Conservation (phyloP, 2,113 vertebrate genomes). For the Copsychus sechellarum region DNA sequence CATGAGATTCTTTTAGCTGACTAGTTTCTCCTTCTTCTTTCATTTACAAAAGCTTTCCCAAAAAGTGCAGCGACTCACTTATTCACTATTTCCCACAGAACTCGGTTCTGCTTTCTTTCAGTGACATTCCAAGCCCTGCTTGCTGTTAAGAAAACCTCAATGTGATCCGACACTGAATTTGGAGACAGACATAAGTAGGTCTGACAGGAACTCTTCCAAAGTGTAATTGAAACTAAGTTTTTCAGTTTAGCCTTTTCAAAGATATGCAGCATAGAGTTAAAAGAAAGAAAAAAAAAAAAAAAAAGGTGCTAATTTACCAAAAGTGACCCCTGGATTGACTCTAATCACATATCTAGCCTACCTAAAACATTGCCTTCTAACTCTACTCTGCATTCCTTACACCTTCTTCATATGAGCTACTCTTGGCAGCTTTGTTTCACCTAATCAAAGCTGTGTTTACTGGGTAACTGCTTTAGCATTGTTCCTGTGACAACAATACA, state of each 20-base stretch:
- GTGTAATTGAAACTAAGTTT: not conserved
- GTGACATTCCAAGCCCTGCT: not conserved
- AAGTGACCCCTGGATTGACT: not conserved
- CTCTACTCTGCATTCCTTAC: not conserved
- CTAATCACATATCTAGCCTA: not conserved
- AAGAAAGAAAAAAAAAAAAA: not conserved
- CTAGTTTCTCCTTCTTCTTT: not conserved
- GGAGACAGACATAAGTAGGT: rapidly evolving
- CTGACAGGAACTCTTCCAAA: not conserved
- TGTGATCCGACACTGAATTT: not conserved
- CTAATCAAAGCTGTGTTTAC: not conserved
- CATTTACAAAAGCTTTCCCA: not conserved
- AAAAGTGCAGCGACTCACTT: not conserved
- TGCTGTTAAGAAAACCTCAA: not conserved
- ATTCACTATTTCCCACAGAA: not conserved
- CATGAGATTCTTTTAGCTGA: not conserved
- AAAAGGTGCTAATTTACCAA: not conserved
- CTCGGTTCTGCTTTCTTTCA: not conserved
- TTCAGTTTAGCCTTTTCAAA: not conserved
- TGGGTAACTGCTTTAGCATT: not conserved
- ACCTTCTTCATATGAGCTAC: not conserved
- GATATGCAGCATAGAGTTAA: not conserved
- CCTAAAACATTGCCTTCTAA: not conserved
- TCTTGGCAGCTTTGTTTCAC: not conserved
- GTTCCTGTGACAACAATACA: not conserved